These are phyloP conservation scores for Scophthalmus maximus DNA, from an alignment of 2,113 vertebrate genomes.

Conservation along the genomic window DNA sequence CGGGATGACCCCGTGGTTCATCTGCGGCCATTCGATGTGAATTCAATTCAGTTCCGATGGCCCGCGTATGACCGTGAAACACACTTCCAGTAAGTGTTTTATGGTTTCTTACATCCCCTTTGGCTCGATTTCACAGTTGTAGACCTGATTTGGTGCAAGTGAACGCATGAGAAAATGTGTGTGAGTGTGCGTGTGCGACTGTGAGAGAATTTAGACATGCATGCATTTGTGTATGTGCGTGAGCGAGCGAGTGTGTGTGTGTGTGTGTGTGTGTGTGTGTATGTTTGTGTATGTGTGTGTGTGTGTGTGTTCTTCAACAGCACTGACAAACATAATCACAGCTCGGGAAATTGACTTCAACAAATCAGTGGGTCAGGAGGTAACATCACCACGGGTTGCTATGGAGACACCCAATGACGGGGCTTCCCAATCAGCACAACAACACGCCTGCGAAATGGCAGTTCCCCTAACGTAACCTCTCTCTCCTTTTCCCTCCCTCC, in stretches of 20 bases:
- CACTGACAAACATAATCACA: conserved; percentile 76
- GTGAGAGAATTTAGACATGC: no score
- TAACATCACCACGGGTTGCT: conserved; percentile 83
- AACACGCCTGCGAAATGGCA: conserved; percentile 75
- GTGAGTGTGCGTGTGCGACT: not conserved
- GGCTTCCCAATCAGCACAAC: conserved; percentile 73
- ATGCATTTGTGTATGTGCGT: conserved; percentile 12
- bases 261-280: conserved; percentile 3
- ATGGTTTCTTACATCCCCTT: conserved; percentile 33
- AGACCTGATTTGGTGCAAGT: conserved; percentile 23
- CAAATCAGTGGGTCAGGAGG: conserved; percentile 84
- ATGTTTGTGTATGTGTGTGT: conserved; percentile 3
- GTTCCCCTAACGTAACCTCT: conserved; percentile 71
- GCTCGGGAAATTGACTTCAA: conserved; percentile 79
- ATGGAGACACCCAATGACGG: conserved; percentile 83
- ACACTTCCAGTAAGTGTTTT: conserved; percentile 41
- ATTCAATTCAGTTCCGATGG: conserved; percentile 5
- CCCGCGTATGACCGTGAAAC: conserved; percentile 22
- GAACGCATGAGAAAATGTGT: conserved; percentile 20
- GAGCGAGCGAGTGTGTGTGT: not conserved
- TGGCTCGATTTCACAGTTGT: conserved; percentile 45
- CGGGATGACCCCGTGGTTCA: conserved; percentile 13
- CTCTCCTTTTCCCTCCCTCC: conserved; percentile 18
- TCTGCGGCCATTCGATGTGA: conserved; percentile 18
- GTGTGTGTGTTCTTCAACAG: conserved; percentile 45